These are phyloP conservation scores for Aphidius ervi DNA, from an alignment of 1,140 invertebrate species.

Conservation along the genomic window DNA sequence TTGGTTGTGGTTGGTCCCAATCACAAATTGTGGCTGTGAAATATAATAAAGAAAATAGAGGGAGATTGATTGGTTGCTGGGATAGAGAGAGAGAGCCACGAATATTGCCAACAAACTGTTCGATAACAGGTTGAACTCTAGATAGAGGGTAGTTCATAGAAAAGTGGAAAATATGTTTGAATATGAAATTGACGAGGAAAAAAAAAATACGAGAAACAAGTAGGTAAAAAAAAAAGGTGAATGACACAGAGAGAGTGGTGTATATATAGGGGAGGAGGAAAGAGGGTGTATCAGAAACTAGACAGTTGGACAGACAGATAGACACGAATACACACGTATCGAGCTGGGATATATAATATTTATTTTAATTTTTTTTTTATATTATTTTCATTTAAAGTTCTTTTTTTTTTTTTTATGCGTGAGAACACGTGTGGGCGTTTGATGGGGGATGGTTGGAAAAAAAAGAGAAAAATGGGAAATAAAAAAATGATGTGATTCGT, in stretches of 20 bases:
- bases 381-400: too few species aligned
- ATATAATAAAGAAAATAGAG: slow-evolving; percentile 4
- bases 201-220: slow-evolving; percentile 1
- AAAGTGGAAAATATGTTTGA: neutral
- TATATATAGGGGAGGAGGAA: neutral
- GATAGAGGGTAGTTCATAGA: neutral
- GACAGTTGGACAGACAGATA: slow-evolving; percentile 9
- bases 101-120: slow-evolving; percentile 1
- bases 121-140: neutral
- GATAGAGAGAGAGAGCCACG: neutral
- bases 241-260: neutral
- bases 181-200: neutral
- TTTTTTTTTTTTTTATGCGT: neutral
- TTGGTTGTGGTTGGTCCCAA: neutral
- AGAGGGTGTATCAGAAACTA: neutral
- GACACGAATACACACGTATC: slow-evolving; percentile 8
- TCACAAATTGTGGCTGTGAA: neutral
- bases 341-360: neutral
- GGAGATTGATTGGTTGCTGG: neutral
- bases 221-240: neutral
- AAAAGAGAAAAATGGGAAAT: neutral
- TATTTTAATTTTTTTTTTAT: too few species aligned
- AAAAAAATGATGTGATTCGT: neutral
- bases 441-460: neutral
- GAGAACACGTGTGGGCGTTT: slow-evolving; percentile 9